phyloP scores from a whole-genome alignment of 2,888 invertebrate genomes.

The Microdon myrmicae region DNA sequence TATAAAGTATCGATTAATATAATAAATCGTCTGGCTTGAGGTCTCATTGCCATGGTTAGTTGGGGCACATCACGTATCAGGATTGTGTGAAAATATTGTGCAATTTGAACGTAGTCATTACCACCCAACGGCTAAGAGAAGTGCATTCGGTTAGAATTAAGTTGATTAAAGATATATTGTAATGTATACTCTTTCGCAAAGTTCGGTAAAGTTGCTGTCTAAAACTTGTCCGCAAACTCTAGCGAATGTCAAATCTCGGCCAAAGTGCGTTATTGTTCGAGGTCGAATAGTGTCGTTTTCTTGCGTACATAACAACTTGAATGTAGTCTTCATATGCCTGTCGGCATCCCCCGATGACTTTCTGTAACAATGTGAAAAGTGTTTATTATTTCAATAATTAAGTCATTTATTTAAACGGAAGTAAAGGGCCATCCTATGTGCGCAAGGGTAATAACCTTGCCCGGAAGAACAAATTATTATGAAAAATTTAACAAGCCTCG shows the following conservation, averaged over 20 bases:
- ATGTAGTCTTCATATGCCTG: conserved; percentile 77
- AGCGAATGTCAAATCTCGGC: conserved; percentile 86
- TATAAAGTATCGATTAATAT: conserved; percentile 97
- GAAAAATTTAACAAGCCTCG: no score
- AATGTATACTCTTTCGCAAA: conserved; percentile 86
- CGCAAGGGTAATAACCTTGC: no score
- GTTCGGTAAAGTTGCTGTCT: conserved; percentile 87
- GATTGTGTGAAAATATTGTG: conserved; percentile 94
- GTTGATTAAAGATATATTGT: neutral
- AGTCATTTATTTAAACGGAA: no score
- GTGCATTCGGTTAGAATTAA: conserved; percentile 9
- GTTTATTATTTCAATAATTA: no score
- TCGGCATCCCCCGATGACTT: conserved; percentile 74
- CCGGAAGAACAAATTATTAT: no score
- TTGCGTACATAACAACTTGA: conserved; percentile 86
- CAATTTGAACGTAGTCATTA: conserved; percentile 91
- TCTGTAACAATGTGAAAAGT: conserved; percentile 70
- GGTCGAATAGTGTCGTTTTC: conserved; percentile 90
- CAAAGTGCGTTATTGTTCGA: conserved; percentile 87
- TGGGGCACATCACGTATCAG: conserved; percentile 90
- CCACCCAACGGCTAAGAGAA: conserved; percentile 85
- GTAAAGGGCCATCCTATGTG: no score
- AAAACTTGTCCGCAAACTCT: conserved; percentile 93
- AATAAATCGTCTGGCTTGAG: conserved; percentile 94
- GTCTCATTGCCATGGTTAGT: conserved; percentile 80